Evolutionary conservation across 2,888 invertebrate genomes (phyloP), one percentile per base, ranked within the genome.

Genomic region (Aphodius sticticus): DNA sequence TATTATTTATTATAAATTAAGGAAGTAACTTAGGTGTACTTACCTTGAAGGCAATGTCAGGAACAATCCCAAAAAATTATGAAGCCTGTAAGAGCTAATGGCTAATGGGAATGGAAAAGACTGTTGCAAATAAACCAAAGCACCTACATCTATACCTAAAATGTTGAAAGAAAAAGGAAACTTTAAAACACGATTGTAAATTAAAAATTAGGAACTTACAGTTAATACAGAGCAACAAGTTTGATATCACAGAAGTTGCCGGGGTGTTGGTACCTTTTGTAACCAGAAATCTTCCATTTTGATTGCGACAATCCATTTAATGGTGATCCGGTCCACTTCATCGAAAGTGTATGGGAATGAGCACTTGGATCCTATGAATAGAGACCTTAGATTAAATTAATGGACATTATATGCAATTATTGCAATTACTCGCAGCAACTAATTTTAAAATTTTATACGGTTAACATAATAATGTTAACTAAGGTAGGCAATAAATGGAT

Each of bases 261-360:
- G 26, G 26, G 90, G 87, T 7, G 92, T 93, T 35, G 96, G 94
- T 79, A 92, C 90, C 86, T 97, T 2, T 97, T 96, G 88, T 98
- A 98, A 97, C 97, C 77, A 97, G 91, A 1, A 97, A 90, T 0
- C 97, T 97, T 12, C 96, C 96, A 84, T 98, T 98, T 98, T 98
- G 77, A 96, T 90, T 0, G 97, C 95, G 0, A 99, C 97, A 75
- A 98, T 94, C 94, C 96, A 97, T 88, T 95, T 95, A 79, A 98
- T 93, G 1, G 92, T 91, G 0, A 92, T 91, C 94, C 96, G 94
- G 0, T 94, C 95, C 2, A 95, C 92, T 85, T 93, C 88, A 0
- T 94, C 92, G 89, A 97, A 98, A 0, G 95, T 96, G 85, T 94
- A 92, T 0, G 98, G 97, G 86, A 99, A 94, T 0, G n/a, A n/a